Conservation (phyloP, 2,888 invertebrate species). For the Morpho achilles region DNA sequence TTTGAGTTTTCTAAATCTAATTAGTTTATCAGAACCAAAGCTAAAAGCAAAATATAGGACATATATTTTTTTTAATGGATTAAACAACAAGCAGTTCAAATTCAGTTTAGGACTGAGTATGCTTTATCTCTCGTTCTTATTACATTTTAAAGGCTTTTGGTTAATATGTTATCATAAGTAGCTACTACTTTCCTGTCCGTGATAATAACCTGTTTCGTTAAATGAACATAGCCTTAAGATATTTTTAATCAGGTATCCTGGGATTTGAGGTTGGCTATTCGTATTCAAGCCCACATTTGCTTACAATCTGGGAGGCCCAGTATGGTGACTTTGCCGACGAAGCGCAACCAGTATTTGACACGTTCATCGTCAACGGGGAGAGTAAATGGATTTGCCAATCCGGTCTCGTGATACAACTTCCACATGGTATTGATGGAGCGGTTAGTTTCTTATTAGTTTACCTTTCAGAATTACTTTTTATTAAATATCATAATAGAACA, state of each 20-base stretch:
- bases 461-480: too few species aligned
- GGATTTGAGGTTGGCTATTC: constrained; percentile 92
- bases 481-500: too few species aligned
- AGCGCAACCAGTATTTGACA: constrained; percentile 81
- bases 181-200: too few species aligned
- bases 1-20: too few species aligned
- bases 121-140: too few species aligned
- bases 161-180: too few species aligned
- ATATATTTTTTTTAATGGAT: too few species aligned
- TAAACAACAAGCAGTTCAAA: too few species aligned
- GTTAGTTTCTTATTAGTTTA: constrained; percentile 43
- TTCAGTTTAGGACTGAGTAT: too few species aligned
- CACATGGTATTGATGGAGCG: constrained; percentile 89
- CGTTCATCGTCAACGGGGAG: constrained; percentile 83
- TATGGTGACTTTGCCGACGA: constrained; percentile 92
- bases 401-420: constrained; percentile 87
- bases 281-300: constrained; percentile 84
- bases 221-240: background rate
- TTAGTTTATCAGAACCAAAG: too few species aligned
- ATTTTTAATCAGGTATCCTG: constrained; percentile 47
- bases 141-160: too few species aligned
- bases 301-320: constrained; percentile 91
- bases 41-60: too few species aligned
- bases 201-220: background rate
- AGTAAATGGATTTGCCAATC: constrained; percentile 91